Conservation (phyloP, 1,140 invertebrate genomes). For the Chlorops oryzae region DNA sequence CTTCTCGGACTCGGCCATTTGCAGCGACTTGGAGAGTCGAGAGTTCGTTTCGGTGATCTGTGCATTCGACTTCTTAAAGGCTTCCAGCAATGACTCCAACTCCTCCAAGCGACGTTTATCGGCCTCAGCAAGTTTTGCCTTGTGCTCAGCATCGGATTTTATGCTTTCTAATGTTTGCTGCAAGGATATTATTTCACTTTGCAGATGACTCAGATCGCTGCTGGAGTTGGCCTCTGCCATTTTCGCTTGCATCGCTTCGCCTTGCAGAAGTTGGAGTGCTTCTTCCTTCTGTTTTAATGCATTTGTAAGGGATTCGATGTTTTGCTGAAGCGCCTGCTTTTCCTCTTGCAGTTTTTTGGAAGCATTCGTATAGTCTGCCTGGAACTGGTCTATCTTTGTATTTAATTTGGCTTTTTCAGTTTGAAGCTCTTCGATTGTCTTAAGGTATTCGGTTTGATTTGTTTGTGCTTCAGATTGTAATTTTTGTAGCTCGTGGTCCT, state of each 20-base stretch:
- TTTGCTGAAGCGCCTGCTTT: constrained; percentile 7
- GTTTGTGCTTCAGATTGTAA: constrained; percentile 17
- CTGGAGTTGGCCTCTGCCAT: constrained; percentile 7
- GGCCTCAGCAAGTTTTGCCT: constrained; percentile 28
- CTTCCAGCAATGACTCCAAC: constrained; percentile 28
- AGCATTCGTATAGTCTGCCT: constrained; percentile 4
- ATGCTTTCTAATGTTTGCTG: constrained; percentile 31
- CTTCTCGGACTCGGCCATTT: constrained; percentile 36
- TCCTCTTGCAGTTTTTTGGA: constrained; percentile 1
- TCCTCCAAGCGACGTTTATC: constrained; percentile 38
- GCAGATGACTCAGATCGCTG: constrained; percentile 3
- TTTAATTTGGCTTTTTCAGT: constrained; percentile 17
- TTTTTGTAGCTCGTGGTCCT: constrained; percentile 21
- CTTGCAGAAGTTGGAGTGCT: neutral
- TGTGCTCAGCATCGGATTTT: constrained; percentile 27
- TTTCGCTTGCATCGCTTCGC: constrained; percentile 9
- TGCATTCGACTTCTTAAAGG: constrained; percentile 34
- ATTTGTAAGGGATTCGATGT: constrained; percentile 5
- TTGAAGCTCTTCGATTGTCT: constrained; percentile 18
- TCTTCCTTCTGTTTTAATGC: constrained; percentile 8
- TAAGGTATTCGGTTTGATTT: constrained; percentile 11
- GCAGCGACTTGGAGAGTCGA: constrained; percentile 30
- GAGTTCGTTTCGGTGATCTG: constrained; percentile 39
- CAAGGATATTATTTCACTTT: constrained; percentile 17
- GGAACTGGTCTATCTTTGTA: constrained; percentile 13